Evolutionary conservation across 2,888 invertebrate genomes (phyloP), one percentile per base, ranked within the genome.

Genomic region (Allolobophora icterica): DNA sequence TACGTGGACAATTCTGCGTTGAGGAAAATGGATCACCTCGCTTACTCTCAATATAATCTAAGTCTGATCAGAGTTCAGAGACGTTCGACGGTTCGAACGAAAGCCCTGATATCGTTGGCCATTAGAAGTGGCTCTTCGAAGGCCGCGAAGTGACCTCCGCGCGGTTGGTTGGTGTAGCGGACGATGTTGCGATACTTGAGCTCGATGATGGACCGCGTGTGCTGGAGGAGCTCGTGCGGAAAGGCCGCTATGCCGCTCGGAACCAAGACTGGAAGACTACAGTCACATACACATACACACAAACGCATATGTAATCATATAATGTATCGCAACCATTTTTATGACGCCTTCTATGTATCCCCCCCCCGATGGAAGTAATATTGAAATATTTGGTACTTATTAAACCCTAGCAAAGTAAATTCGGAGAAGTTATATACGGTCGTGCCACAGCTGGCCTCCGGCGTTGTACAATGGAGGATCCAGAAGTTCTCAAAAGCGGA

Each of bases 61-160:
- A 8, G n/a, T 11, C 30, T 4, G 71, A n/a, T 71, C 71, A 71
- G 30, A 71, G 71, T 71, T 71, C 71, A 71, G 71, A 87, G 87
- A n/a, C 87, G 33, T 90, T 93, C 93, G 24, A 94, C 93, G 89
- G 92, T 92, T 34, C 89, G 90, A 5, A 95, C 95, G 93, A 96
- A 96, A 11, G 94, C 92, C 94, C 96, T 96, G 19, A 98, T 95
- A 94, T 98, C 98, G 0, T 96, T 95, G 8, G 97, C 97, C 42
- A 98, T 94, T 0, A 97, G 93, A 84, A 96, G 95, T 0, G 98
- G 98, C 92, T 96, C 96, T 94, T 98, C 98, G 91, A 98, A 96
- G 0, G 98, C 97, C 0, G 97, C 97, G 95, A 98, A 99, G 95
- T 98, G 98, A 0, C 98, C 98, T 13, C 93, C 93, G 17, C 45